Conservation (phyloP, 92 coral and sea anemone genomes). For the Palythoa heliodiscus region DNA sequence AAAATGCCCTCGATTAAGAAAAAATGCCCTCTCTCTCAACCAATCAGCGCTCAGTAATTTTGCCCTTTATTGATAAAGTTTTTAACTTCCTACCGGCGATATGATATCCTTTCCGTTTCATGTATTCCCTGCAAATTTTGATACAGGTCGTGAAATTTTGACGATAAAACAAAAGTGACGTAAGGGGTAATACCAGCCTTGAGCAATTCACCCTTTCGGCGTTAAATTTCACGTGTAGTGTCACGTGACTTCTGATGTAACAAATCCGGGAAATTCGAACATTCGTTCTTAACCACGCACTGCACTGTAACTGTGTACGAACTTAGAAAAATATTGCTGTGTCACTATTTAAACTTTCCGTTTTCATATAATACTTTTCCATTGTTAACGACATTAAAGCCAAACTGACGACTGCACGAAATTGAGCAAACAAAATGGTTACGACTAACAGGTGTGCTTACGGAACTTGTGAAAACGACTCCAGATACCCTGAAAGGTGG, state of each 20-base stretch:
- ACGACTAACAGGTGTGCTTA: slow-evolving; percentile 58
- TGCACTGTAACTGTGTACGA: slow-evolving; percentile 26
- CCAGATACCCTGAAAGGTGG: slow-evolving; percentile 42
- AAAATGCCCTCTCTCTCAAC: no score
- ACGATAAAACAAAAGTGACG: no score
- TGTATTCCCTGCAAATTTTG: no score
- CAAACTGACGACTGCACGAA: slow-evolving; percentile 13
- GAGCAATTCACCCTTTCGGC: slow-evolving; percentile 17
- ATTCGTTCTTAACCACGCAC: neutral
- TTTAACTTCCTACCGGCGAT: no score
- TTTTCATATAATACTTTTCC: slow-evolving; percentile 22
- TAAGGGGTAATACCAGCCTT: no score
- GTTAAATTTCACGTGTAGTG: neutral
- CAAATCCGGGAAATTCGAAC: slow-evolving; percentile 1
- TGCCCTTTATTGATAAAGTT: no score
- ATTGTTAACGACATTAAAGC: slow-evolving; percentile 34
- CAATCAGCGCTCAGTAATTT: no score
- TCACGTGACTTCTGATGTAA: slow-evolving; percentile 21
- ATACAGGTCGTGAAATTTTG: no score
- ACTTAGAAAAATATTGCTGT: slow-evolving; percentile 9
- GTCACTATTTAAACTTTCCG: slow-evolving; percentile 7
- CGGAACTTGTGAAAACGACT: slow-evolving; percentile 63
- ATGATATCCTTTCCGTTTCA: no score
- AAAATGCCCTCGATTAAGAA: no score
- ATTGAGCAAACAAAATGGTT: slow-evolving; percentile 39